phyloP scores from a whole-genome alignment of 1,140 invertebrate species.

The Megalonaias nervosa region DNA sequence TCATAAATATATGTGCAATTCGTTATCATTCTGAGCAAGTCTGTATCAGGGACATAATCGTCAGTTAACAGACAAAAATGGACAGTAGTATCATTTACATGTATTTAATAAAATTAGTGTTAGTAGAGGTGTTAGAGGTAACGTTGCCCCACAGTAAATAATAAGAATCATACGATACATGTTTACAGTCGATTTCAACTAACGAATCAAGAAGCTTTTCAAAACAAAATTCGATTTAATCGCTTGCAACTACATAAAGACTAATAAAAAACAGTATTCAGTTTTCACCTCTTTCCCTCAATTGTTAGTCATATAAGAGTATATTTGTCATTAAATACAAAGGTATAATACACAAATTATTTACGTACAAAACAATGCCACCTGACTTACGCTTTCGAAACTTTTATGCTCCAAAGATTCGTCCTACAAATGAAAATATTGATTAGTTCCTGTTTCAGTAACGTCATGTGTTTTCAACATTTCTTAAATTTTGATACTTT shows the following conservation, averaged over 20 bases:
- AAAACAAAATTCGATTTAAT: constrained; percentile 8
- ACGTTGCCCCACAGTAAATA: background rate
- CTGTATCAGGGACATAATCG: background rate
- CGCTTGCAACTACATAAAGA: background rate
- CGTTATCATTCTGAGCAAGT: too few relatives aligned
- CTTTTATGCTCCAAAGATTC: background rate
- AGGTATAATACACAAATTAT: background rate
- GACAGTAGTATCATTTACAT: background rate
- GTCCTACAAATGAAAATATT: background rate
- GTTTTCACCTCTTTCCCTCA: background rate
- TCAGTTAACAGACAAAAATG: background rate
- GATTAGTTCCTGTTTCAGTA: background rate
- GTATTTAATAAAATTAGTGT: too few relatives aligned
- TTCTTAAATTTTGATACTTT: background rate
- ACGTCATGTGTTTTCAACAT: constrained; percentile 1
- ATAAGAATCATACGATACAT: background rate
- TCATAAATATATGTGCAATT: background rate
- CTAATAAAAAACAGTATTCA: background rate
- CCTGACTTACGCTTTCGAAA: background rate
- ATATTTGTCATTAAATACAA: background rate
- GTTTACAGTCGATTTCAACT: background rate
- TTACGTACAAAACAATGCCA: background rate
- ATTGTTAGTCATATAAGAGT: background rate
- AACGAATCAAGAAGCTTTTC: constrained; percentile 3
- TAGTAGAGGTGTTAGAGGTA: background rate